Evolutionary conservation across 2,888 invertebrate species (phyloP), one percentile per base, ranked within the genome.

Genomic region (Lymantria dispar): DNA sequence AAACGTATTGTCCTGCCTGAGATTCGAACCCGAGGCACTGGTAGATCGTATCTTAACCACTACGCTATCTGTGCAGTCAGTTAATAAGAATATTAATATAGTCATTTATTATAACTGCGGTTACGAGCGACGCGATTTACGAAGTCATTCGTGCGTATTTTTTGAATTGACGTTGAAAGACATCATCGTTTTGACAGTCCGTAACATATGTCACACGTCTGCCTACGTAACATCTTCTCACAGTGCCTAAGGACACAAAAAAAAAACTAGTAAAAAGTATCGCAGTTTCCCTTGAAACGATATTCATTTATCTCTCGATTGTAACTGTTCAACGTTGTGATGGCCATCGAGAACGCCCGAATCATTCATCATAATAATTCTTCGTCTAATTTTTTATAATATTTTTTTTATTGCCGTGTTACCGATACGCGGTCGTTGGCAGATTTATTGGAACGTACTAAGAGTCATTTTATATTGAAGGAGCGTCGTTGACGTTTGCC

Each of bases 321-420:
- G 60, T 64, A 64, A 52, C 53, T 47, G 43, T 54, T 63, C 50
- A 52, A 22, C 56, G 56, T 64, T 62, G 44, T 60, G 60, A 60
- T 58, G 56, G 59, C 56, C 63, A 49, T 60, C 57, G 55, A 58
- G 70, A 68, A 63, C 60, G 55, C 65, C 68, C 69, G 68, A 65
- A 59, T 73, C 75, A 79, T 80, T 79, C 76, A 77, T 78, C 74
- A 77, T 78, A 33, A 69, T 69, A 70, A 71, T 68, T 70, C 63
- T 73, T 74, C 64, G 62, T 68, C 66, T 53, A 52, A 59, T 59
- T 80, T 80, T 82, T 78, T 76, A 58, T 58, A 54, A 52, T 48
- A 47, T 42, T 72, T 77, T 50, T 74, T 71, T 59, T 64, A 58
- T 39, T 31, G 50, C 22, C 22, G 46, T 39, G 50, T 45, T n/a